A percentile compares a stretch with the other conserved stretches of the same genome.
Evolutionary conservation across 2,888 invertebrate species (phyloP).

Genomic region (Ophioninae sp.): DNA sequence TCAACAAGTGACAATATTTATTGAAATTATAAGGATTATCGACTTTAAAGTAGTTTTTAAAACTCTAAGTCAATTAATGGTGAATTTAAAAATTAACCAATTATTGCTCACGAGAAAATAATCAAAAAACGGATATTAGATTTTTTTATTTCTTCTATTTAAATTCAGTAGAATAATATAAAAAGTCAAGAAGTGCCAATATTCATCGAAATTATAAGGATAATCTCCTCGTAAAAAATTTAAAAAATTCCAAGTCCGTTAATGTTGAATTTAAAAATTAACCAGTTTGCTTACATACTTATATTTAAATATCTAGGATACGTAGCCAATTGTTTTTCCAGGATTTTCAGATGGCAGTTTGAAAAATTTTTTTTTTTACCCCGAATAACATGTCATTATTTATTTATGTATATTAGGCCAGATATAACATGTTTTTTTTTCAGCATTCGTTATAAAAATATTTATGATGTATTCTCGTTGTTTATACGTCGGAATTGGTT

Average conservation of each 20-base stretch:
- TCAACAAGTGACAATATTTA: neutral
- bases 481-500: conserved; percentile 12
- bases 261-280: neutral
- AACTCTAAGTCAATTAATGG: neutral
- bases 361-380: too few relatives aligned
- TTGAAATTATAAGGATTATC: neutral
- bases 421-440: conserved; percentile 39
- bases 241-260: neutral
- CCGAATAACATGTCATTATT: neutral
- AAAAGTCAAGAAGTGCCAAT: neutral
- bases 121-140: neutral
- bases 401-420: neutral
- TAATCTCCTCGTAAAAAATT: neutral
- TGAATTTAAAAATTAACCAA: neutral
- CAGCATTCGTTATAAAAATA: conserved; percentile 13
- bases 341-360: conserved; percentile 43
- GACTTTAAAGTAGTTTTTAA: neutral
- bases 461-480: conserved; percentile 22
- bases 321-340: conserved; percentile 27
- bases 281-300: neutral
- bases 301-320: neutral
- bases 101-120: neutral
- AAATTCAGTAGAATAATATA: neutral
- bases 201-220: neutral
- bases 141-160: neutral